Conservation (phyloP, 64 coral and sea anemone genomes). For the Acropora yongei region DNA sequence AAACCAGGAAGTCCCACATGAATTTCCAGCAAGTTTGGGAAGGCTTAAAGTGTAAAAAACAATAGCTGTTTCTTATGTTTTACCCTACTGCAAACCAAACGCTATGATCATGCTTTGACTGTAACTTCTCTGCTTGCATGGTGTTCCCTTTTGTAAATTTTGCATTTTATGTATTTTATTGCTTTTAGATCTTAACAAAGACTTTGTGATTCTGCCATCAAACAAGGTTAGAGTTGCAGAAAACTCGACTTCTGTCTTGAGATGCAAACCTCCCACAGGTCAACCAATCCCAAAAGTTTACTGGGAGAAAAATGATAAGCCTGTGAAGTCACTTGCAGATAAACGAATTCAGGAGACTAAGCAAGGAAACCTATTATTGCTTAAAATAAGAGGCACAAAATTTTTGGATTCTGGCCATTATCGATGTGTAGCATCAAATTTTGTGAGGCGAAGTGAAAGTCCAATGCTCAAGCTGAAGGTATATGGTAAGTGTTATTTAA, state of each 20-base stretch:
- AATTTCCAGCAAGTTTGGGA: too few relatives aligned
- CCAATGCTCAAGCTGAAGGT: constrained; percentile 5
- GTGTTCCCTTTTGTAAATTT: background rate
- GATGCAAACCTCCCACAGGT: constrained; percentile 11
- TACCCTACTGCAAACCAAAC: too few relatives aligned
- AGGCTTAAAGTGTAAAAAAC: too few relatives aligned
- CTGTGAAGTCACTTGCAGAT: background rate
- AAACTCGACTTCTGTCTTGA: background rate
- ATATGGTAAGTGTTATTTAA: constrained; percentile 9
- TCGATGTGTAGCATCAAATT: constrained; percentile 16
- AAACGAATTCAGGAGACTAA: background rate
- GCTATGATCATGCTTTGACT: too few relatives aligned
- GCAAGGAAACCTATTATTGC: background rate
- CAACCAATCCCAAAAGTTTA: constrained; percentile 23
- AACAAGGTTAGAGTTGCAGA: background rate
- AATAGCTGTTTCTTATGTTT: too few relatives aligned
- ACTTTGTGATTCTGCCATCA: constrained; percentile 13
- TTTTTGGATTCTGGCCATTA: background rate
- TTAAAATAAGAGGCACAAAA: background rate
- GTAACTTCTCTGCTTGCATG: too few relatives aligned
- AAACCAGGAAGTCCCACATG: too few relatives aligned
- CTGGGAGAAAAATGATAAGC: constrained; percentile 15
- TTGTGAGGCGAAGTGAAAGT: background rate
- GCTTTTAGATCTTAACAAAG: constrained; percentile 11
- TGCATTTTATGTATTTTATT: background rate